Evolutionary conservation across 35 echinoderm and acorn worm genomes (phyloP).

Genomic region (Lytechinus pictus): DNA sequence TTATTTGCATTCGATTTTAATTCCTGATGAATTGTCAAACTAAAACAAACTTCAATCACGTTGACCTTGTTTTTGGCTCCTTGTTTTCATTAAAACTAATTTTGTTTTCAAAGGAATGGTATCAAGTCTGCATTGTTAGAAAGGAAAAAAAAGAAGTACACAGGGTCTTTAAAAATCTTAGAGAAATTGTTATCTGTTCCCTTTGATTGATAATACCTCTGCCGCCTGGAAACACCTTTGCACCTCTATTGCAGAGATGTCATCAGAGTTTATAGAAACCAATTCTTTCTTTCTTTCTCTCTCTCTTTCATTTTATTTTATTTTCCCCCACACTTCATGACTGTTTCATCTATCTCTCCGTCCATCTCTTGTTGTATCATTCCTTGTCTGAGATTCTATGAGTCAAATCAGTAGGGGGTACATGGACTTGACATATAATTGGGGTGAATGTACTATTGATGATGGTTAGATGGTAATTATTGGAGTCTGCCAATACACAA

Average conservation of each 20-base stretch:
- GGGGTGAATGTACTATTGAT: slow-evolving; percentile 31
- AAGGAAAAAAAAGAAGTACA: too few relatives aligned
- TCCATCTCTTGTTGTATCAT: neutral
- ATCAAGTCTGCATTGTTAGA: too few relatives aligned
- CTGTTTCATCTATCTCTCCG: neutral
- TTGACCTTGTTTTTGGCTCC: too few relatives aligned
- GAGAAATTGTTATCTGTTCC: too few relatives aligned
- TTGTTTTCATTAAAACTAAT: too few relatives aligned
- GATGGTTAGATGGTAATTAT: slow-evolving; percentile 18
- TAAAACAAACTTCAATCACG: too few relatives aligned
- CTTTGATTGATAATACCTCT: too few relatives aligned
- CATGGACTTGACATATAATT: slow-evolving; percentile 7
- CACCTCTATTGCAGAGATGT: neutral
- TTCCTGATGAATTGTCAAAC: too few relatives aligned
- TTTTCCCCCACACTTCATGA: neutral
- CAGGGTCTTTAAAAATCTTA: too few relatives aligned
- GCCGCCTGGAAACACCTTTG: too few relatives aligned
- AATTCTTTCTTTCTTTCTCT: neutral
- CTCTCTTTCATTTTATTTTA: neutral
- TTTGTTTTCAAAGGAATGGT: too few relatives aligned
- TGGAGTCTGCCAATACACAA: neutral
- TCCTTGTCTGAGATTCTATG: neutral
- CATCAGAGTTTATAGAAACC: neutral
- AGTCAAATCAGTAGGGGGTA: neutral
- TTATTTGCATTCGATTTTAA: too few relatives aligned